A percentile compares a stretch with the other conserved stretches of the same genome.
These are phyloP conservation scores for Indicator maculatus DNA, from an alignment of 2,113 vertebrate genomes.

Conservation along the genomic window DNA sequence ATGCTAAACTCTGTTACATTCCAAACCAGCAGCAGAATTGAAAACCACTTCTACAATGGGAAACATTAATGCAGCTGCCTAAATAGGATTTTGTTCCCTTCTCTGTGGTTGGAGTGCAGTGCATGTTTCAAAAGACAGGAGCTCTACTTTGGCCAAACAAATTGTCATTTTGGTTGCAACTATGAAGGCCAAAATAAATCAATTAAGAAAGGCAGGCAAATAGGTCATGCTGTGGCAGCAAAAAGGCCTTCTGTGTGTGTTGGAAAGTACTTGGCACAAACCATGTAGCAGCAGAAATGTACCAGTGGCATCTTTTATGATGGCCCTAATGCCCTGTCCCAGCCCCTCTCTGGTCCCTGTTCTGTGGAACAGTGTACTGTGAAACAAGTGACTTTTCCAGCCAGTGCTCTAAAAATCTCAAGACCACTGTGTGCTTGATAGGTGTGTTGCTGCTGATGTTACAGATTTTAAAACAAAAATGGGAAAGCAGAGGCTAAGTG, in stretches of 20 bases:
- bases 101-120: not conserved
- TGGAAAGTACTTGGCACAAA: not conserved
- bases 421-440: not conserved
- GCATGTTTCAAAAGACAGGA: not conserved
- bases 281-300: not conserved
- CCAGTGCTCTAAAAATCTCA: not conserved
- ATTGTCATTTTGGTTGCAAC: not conserved
- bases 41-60: not conserved
- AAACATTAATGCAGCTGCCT: slow-evolving; percentile 10
- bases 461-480: slow-evolving; percentile 30
- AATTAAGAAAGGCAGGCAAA: not conserved
- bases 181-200: not conserved
- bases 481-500: slow-evolving; percentile 21
- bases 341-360: not conserved
- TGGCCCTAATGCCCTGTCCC: not conserved
- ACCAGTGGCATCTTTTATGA: not conserved
- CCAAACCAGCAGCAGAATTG: slow-evolving; percentile 43
- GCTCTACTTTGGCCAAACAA: not conserved
- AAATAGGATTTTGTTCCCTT: not conserved
- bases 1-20: slow-evolving; percentile 42
- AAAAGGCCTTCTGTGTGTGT: fast-evolving
- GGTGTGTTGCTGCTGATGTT: not conserved
- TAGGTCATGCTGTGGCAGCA: not conserved
- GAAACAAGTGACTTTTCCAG: not conserved
- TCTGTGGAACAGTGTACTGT: not conserved